Evolutionary conservation across 2,113 vertebrate species (phyloP).

Genomic region (Pomatostomus ruficeps): DNA sequence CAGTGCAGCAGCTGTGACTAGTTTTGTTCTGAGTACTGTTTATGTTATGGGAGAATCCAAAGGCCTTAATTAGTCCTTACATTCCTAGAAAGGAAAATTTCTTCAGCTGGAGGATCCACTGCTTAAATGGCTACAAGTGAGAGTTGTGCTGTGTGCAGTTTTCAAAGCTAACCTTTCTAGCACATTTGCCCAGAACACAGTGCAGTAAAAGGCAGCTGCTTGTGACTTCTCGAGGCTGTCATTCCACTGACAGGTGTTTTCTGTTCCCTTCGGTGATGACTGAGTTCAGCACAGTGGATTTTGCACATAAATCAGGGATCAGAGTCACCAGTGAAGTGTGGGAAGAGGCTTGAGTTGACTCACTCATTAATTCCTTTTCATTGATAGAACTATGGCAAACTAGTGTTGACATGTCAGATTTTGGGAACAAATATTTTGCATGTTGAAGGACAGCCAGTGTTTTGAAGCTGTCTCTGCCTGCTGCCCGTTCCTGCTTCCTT

Average conservation of each 20-base stretch:
- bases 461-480: not conserved
- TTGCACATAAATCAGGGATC: not conserved
- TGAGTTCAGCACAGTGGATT: not conserved
- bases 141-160: not conserved
- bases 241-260: conserved; percentile 15
- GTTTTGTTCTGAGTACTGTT: not conserved
- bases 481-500: not conserved
- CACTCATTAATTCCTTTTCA: not conserved
- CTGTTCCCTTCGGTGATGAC: not conserved
- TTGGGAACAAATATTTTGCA: not conserved
- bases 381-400: not conserved
- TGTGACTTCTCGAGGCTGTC: not conserved
- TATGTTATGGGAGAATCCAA: not conserved
- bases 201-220: not conserved
- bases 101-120: not conserved
- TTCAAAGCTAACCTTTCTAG: not conserved
- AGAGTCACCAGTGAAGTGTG: not conserved
- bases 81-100: not conserved
- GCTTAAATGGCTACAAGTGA: not conserved
- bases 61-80: not conserved
- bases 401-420: not conserved
- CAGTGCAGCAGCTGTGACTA: not conserved
- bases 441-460: not conserved
- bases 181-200: not conserved
- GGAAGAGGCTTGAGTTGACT: not conserved